phyloP scores from a whole-genome alignment of 2,888 invertebrate species.

The Sminthurinus aureus region DNA sequence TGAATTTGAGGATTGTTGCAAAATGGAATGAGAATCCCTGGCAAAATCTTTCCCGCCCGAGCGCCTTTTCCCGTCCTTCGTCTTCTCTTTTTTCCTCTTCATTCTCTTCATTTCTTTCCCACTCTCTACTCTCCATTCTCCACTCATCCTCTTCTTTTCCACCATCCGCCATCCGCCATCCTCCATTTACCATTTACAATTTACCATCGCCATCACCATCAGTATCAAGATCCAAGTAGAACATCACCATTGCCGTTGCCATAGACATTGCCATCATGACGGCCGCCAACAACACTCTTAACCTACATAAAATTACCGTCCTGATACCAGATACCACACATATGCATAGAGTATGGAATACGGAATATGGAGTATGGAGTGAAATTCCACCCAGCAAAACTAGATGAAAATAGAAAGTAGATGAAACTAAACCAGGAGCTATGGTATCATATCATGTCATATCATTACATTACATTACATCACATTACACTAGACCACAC shows the following conservation, averaged over 20 bases:
- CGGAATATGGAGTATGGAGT: too few relatives aligned
- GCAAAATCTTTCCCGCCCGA: conserved; percentile 13
- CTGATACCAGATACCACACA: not conserved
- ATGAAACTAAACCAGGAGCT: too few relatives aligned
- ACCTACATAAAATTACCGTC: conserved; percentile 9
- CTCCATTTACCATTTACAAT: not conserved
- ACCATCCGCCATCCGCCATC: not conserved
- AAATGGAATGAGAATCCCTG: conserved; percentile 8
- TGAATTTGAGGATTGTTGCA: not conserved
- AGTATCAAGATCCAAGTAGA: not conserved
- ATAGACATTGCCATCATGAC: not conserved
- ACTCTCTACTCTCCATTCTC: not conserved
- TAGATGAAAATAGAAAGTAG: not conserved
- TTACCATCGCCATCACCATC: not conserved
- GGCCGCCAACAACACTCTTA: conserved; percentile 11
- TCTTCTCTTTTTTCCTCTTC: not conserved
- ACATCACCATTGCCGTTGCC: too few relatives aligned
- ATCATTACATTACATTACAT: not conserved
- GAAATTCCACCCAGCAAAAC: not conserved
- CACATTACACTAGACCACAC: not conserved
- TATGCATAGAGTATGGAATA: not conserved
- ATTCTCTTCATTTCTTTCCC: not conserved
- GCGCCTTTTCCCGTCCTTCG: too few relatives aligned
- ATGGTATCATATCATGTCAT: too few relatives aligned
- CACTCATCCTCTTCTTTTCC: not conserved